Evolutionary conservation across 2,113 vertebrate species (phyloP), one percentile per base, ranked within the genome.

Genomic region (Etheostoma spectabile): DNA sequence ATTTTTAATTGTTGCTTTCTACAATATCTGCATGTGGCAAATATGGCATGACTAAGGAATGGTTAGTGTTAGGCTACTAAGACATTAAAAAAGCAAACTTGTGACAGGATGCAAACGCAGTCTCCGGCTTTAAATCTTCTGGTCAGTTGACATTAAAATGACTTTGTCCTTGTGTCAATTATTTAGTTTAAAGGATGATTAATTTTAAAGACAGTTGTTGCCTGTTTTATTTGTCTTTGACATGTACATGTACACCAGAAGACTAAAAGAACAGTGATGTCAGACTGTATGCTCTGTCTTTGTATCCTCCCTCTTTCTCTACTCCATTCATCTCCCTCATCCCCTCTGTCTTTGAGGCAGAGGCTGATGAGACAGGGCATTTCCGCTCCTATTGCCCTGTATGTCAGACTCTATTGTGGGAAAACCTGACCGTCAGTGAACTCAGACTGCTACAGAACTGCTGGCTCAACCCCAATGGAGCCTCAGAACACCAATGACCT

Each of bases 371-470:
- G 56, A 81, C 57, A 1, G 67, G 59, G 57, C 69, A 30, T 63
- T 79, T 75, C 53, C 70, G 61, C 51, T 15, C 70, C 15, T 42
- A 66, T 60, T 79, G 57, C 59, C 59, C 77, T 46, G n/a, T 42
- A 6, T 66, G 61, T 78, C 79, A 72, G 82, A 67, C 55, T 72
- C 27, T 61, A 42, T 46, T 80, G 57, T 67, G 53, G 64, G 51
- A 48, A n/a, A 59, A 53, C 51, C 62, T 64, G 59, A 79, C 79
- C 56, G 51, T 46, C 65, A 75, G 71, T 71, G 49, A 80, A 80
- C 59, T 87, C 55, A 19, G 83, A 86, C 61, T 62, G 66, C 62
- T 8, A 72, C 21, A 38, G 45, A 81, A 83, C 59, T 79, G 57
- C 74, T 53, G 81, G 83, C 80, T 70, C 53, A 74, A 71, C 15